Evolutionary conservation across 1,140 invertebrate genomes (phyloP).

Genomic region (Phymastichus coffea): DNA sequence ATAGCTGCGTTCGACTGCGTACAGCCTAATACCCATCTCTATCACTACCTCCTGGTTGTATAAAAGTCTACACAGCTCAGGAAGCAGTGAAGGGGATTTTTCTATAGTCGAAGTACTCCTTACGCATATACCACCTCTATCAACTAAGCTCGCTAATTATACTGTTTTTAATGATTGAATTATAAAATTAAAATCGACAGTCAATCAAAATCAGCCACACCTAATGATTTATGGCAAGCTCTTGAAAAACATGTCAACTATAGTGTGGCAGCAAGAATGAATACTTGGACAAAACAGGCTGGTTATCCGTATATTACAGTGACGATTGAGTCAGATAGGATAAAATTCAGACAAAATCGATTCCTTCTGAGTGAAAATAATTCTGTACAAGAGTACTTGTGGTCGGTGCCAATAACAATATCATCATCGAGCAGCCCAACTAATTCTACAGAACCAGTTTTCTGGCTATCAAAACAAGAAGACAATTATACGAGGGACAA

Average conservation of each 20-base stretch:
- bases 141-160: too few species aligned
- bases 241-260: constrained; percentile 54
- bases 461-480: constrained; percentile 45
- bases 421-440: constrained; percentile 47
- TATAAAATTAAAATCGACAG: background rate
- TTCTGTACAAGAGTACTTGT: constrained; percentile 48
- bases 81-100: too few species aligned
- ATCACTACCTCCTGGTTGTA: too few species aligned
- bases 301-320: constrained; percentile 73
- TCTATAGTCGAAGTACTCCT: too few species aligned
- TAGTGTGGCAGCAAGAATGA: constrained; percentile 59
- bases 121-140: too few species aligned
- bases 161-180: too few species aligned
- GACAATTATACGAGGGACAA: constrained; percentile 35
- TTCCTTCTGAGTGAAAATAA: constrained; percentile 51
- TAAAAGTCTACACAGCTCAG: too few species aligned
- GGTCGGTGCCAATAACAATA: constrained; percentile 67
- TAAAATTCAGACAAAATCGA: constrained; percentile 53
- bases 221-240: constrained; percentile 63
- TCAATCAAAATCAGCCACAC: constrained; percentile 61
- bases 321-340: constrained; percentile 48
- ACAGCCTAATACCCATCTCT: too few species aligned
- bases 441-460: constrained; percentile 58
- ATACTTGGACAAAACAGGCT: constrained; percentile 72
- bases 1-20: too few species aligned